Evolutionary conservation across 2,888 invertebrate species (phyloP), one percentile per base, ranked within the genome.

Genomic region (Nymphalis c-album): DNA sequence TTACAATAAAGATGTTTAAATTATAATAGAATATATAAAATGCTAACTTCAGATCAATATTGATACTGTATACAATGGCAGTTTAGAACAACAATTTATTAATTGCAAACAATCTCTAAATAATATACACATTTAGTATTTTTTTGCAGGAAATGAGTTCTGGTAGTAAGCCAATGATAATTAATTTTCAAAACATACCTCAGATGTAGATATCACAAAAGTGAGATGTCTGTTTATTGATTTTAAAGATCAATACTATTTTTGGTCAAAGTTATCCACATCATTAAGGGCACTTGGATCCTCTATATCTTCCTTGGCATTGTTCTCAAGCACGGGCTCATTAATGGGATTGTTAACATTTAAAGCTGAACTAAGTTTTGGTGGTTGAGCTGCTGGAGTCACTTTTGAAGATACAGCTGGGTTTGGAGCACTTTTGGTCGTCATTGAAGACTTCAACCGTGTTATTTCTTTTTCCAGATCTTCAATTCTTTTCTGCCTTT

Each of bases 221-320:
- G 63, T 58, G 63, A 75, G 73, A 72, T 72, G 72, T 31, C 40
- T 22, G 67, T 69, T 55, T 68, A 71, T 64, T 60, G 60, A 53
- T 47, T 60, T 61, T 51, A 57, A 59, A 57, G 40, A 69, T 50
- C 55, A 58, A 71, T 79, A 80, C 75, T 85, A 77, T 67, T 88
- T 70, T 62, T 87, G 85, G 63, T 91, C 91, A 83, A 90, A 88
- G 48, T 87, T 87, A 76, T 85, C 87, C 31, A 80, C 86, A 72
- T 90, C 90, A 79, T 87, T 90, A 20, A 88, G 68, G 16, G 78
- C 83, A 81, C 91, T 90, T 0, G 81, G 79, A 64, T 93, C 92
- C 71, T 92, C 93, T n/a, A 91, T 80, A 69, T 92, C 92, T 76
- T 92, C 93, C 71, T 91, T 91, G 40, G 92, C 93, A 84, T 90